Conservation (phyloP, 2,888 invertebrate species). For the Corbicula japonica region DNA sequence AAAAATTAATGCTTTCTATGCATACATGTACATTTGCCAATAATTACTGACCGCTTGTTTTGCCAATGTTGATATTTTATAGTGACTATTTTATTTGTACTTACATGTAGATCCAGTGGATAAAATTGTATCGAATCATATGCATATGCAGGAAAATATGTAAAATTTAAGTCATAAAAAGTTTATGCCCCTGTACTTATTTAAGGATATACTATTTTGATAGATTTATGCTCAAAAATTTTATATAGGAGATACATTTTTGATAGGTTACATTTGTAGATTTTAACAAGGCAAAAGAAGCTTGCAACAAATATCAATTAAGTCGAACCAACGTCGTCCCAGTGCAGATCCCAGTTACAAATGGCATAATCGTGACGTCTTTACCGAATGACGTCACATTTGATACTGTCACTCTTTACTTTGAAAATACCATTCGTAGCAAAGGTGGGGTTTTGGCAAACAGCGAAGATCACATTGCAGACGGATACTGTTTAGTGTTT, state of each 20-base stretch:
- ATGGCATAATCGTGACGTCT: conserved; percentile 45
- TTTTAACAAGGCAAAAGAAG: conserved; percentile 31
- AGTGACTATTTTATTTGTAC: too few relatives aligned
- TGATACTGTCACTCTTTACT: conserved; percentile 57
- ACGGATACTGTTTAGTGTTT: conserved; percentile 54
- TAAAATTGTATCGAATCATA: too few relatives aligned
- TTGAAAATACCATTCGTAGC: conserved; percentile 56
- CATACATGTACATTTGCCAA: neutral
- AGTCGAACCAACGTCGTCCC: conserved; percentile 46
- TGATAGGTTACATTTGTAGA: conserved; percentile 33
- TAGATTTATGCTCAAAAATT: too few relatives aligned
- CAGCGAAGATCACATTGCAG: conserved; percentile 37
- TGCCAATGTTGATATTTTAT: neutral
- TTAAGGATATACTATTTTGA: too few relatives aligned
- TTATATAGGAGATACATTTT: too few relatives aligned
- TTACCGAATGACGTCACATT: conserved; percentile 30
- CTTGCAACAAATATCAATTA: conserved; percentile 39
- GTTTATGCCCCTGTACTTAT: too few relatives aligned
- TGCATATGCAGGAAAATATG: too few relatives aligned
- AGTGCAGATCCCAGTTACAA: conserved; percentile 47
- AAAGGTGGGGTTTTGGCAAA: conserved; percentile 53
- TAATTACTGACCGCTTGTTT: neutral
- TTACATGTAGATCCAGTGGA: too few relatives aligned
- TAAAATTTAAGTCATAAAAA: too few relatives aligned
- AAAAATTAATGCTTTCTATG: neutral